Evolutionary conservation across 2,797 vertebrate genomes (phyloP).

Genomic region (Lateolabrax maculatus): DNA sequence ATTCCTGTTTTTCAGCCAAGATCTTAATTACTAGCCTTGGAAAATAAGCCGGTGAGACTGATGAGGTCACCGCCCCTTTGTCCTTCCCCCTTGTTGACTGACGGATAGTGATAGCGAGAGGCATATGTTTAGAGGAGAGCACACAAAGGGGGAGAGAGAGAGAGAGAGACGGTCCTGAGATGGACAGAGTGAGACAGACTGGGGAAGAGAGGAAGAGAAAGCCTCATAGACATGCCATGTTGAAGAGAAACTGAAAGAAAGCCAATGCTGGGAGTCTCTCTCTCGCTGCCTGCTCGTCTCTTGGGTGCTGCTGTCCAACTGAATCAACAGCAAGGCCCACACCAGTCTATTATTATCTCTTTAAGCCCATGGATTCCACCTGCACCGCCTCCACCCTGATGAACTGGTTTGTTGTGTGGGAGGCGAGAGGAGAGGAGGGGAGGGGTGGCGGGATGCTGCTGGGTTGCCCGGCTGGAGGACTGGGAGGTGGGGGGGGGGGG

Average conservation of each 20-base stretch:
- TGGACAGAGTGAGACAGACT: constrained; percentile 59
- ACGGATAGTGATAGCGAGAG: constrained; percentile 67
- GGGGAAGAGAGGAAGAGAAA: constrained; percentile 42
- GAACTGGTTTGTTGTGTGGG: constrained; percentile 76
- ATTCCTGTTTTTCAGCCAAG: constrained; percentile 67
- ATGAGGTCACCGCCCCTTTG: constrained; percentile 71
- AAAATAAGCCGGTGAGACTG: constrained; percentile 68
- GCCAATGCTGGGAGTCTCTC: constrained; percentile 65
- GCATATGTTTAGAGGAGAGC: constrained; percentile 69
- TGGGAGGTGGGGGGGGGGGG: too few relatives aligned
- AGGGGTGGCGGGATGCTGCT: constrained; percentile 43
- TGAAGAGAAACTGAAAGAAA: constrained; percentile 75
- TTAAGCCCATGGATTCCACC: constrained; percentile 81
- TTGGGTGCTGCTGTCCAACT: constrained; percentile 82
- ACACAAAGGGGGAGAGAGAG: constrained; percentile 39
- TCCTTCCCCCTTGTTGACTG: constrained; percentile 72
- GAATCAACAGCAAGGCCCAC: constrained; percentile 82
- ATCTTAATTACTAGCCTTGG: constrained; percentile 76
- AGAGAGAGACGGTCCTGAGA: constrained; percentile 54
- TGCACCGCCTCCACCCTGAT: constrained; percentile 74
- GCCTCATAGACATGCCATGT: constrained; percentile 65
- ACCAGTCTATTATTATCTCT: constrained; percentile 86
- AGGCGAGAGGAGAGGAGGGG: constrained; percentile 44
- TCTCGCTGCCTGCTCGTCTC: constrained; percentile 61
- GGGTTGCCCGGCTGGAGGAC: constrained; percentile 29